Base-by-base conservation (phyloP, 2,888 invertebrate species). In the Leptinotarsa tumamoca region DNA sequence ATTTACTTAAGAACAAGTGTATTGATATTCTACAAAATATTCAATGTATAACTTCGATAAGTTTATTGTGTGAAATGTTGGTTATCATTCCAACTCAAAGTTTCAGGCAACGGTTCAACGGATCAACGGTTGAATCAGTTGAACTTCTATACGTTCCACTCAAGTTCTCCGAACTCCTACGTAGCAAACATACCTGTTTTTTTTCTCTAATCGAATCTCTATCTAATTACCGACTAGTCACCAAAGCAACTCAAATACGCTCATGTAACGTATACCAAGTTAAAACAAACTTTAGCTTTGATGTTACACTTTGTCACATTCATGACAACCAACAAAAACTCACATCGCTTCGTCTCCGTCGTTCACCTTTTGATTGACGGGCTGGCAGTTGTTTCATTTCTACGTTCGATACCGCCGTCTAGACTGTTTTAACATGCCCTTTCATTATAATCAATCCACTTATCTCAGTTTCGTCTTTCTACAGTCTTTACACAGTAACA, bases 371-470 rank as follows among this genome's bases (percentile, higher is more conserved):
- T 63, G 63, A 63, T 63, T 63, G 63, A 63, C 33, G 63, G 43
- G 15, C 10, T 43, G 10, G 10, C 43, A 43, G 33, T 63, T 43
- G 33, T 63, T n/a, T 33, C 63, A 17, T 63, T 54, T 68, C 56
- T 54, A 10, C 18, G 56, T 56, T 69, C 69, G 56, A 69, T 56
- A 69, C 27, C 51, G 10, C 54, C 69, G 69, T 69, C 69, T 69
- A 69, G 69, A 69, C 69, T 56, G 56, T 56, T 69, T 56, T 43
- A 43, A 56, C 56, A 69, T 69, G 33, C 5, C 68, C 54, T 68
- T 52, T 52, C 68, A 50, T 68, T 68, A 51, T 68, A 68, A 69
- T 69, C 54, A 54, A 56, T 69, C 56, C 69, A 69, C 56, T 56
- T 56, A 69, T 56, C 49, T 21, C 56, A 17, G 18, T 56, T 56